Evolutionary conservation across 2,888 invertebrate species (phyloP).

Genomic region (Lutraria lutraria): DNA sequence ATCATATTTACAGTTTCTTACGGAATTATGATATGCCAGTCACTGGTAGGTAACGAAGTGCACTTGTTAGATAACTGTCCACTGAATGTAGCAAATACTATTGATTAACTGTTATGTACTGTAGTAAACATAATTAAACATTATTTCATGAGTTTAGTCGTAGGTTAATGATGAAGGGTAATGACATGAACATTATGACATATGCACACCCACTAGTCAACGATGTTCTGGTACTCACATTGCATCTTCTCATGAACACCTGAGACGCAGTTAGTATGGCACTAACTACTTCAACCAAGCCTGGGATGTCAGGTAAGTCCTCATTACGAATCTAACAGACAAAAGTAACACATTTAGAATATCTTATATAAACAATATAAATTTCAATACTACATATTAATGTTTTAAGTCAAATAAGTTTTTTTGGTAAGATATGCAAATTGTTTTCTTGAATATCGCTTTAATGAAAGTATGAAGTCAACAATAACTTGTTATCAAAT

Average conservation of each 20-base stretch:
- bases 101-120: too few species aligned
- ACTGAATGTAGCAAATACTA: too few species aligned
- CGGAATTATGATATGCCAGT: too few species aligned
- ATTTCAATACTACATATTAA: too few species aligned
- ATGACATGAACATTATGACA: too few species aligned
- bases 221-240: neutral
- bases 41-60: too few species aligned
- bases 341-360: neutral
- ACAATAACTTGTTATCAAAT: too few species aligned
- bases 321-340: constrained; percentile 66
- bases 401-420: neutral
- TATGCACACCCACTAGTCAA: neutral
- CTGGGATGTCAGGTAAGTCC: constrained; percentile 61
- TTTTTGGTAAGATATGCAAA: neutral
- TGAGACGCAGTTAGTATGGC: constrained; percentile 73
- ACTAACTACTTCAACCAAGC: constrained; percentile 70
- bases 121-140: too few species aligned
- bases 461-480: neutral
- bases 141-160: too few species aligned
- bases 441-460: neutral
- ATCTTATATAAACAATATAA: neutral
- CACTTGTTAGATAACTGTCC: too few species aligned
- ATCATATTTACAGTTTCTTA: too few species aligned
- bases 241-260: constrained; percentile 77
- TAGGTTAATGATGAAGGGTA: too few species aligned